Base-by-base conservation (phyloP, 1,140 invertebrate genomes). In the Amyelois transitella region DNA sequence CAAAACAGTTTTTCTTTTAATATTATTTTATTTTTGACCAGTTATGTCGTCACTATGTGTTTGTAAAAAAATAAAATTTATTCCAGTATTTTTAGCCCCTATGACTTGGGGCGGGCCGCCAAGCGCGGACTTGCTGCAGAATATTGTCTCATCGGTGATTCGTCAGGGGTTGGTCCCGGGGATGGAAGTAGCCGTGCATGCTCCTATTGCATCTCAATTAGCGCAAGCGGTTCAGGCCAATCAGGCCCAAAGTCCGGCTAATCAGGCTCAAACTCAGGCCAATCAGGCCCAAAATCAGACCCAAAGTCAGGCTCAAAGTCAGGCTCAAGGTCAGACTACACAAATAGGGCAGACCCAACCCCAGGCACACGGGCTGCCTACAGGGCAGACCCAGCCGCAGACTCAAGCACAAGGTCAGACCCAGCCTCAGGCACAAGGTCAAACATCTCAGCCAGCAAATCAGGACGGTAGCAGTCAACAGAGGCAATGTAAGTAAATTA, bases 101-200 rank as follows among this genome's bases (percentile, higher is more conserved):
- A 62, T 75, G 63, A 58, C 68, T 3, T 69, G 63, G 62, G 64
- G 56, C 12, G 69, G 60, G 0, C 61, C 68, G 12, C 64, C 65
- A 12, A 67, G 55, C 17, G 63, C 71, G 20, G 75, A 77, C 0
- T 10, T 81, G 2, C 56, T 81, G 1, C 71, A 81, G 21, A 75
- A 72, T 49, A 69, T 80, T 6, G 62, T 76, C 2, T 57, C 63
- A 4, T 68, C 73, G 10, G 55, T 80, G 38, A 61, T 75, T 5
- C 69, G 73, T 0, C 76, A 78, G 32, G 71, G 71, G 0, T 50
- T 76, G 0, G 38, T 67, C 1, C 64, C 75, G 1, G 69, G 69
- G 1, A 49, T 64, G 0, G 74, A 76, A 18, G 51, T 72, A 0
- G 44, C 59, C 2, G n/a, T 62, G 10, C 52, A 65, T 10, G 50